Evolutionary conservation across 2,113 vertebrate species (phyloP), one percentile per base, ranked within the genome.

Genomic region (Sinocyclocheilus grahami): DNA sequence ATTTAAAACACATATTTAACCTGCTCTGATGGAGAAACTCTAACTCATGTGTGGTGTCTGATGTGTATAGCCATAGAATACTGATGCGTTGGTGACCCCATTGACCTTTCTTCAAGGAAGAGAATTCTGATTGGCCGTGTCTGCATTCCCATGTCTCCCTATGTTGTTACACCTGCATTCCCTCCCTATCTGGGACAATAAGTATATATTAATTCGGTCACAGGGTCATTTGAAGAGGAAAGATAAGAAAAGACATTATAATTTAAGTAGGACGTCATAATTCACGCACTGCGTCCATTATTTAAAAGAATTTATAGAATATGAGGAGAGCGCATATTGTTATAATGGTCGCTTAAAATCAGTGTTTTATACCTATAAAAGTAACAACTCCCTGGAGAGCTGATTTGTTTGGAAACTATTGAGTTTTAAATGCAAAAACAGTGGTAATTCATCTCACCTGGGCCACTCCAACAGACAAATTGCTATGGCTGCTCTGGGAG

Each of bases 101-200:
- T 84, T 93, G 93, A 91, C 91, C 91, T 27, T 76, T 3, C 11
- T 51, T 75, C 13, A 22, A 13, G 62, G 33, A 63, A 72, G 62
- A 76, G 89, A 92, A 88, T 92, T 94, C 89, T 78, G 85, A 89
- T 92, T 91, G 92, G 91, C 91, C 5, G 62, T 33, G 16, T 82
- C 85, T n/a, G 1, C 84, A 89, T 91, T 90, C 84, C 89, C 53
- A 67, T 74, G 72, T 82, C 85, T 88, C 82, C 79, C 87, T 74
- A 22, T 93, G 90, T 93, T 93, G 89, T 93, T 92, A 89, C 94
- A 93, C 92, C 92, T 94, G 92, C 90, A 92, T 88, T 82, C 24
- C 1, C 88, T 91, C 87, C n/a, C 79, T 84, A 55, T 87, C 74
- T 5, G 42, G 84, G 83, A 85, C 78, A 58, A 39, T 84, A 24